phyloP scores from a whole-genome alignment of 2,797 vertebrate species.

The Enteromius thamalakanensis region DNA sequence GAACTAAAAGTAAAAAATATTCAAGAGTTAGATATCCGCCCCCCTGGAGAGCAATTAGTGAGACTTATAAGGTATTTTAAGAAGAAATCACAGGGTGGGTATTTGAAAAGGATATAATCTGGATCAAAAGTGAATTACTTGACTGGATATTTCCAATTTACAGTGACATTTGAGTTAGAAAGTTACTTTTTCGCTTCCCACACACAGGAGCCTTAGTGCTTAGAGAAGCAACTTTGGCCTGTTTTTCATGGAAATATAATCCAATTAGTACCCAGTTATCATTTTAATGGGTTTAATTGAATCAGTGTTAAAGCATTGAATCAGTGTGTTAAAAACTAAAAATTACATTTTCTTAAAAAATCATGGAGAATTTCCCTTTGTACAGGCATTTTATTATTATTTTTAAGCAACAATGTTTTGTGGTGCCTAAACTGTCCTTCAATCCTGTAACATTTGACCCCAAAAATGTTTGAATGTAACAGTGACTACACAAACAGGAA shows the following conservation, averaged over 20 bases:
- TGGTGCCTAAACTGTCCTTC: background rate
- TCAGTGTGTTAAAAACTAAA: too few relatives aligned
- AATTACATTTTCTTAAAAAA: too few relatives aligned
- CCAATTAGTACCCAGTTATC: background rate
- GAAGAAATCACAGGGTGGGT: constrained; percentile 26
- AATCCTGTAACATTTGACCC: background rate
- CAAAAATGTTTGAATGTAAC: background rate
- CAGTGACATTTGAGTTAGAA: constrained; percentile 17
- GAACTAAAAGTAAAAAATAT: constrained; percentile 47
- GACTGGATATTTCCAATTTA: constrained; percentile 35
- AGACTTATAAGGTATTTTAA: constrained; percentile 36
- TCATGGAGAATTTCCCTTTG: too few relatives aligned
- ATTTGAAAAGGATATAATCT: constrained; percentile 21
- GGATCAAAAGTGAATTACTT: constrained; percentile 31
- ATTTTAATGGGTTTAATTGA: background rate
- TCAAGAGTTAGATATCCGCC: constrained; percentile 1
- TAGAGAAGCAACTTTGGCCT: background rate
- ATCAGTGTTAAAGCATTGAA: too few relatives aligned
- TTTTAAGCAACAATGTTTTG: background rate
- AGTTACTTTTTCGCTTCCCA: constrained; percentile 5
- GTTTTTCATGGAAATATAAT: background rate
- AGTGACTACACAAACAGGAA: too few relatives aligned
- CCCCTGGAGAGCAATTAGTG: constrained; percentile 57
- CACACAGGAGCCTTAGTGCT: background rate
- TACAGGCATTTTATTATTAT: background rate